These are phyloP conservation scores for Sphaerophoria taeniata DNA, from an alignment of 2,888 invertebrate species.

Conservation along the genomic window DNA sequence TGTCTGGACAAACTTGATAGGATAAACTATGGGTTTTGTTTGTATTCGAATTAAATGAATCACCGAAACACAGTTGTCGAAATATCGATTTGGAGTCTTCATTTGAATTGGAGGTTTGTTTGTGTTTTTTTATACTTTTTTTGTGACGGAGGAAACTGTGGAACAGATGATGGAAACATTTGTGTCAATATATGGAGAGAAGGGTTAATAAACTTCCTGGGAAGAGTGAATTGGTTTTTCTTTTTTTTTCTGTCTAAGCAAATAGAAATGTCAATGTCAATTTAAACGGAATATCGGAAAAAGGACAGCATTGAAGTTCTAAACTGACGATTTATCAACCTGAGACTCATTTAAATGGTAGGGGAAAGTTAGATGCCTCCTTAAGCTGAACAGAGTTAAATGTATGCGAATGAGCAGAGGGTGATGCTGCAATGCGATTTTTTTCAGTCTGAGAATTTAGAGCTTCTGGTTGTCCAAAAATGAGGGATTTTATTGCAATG, in stretches of 20 bases:
- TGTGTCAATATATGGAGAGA: constrained; percentile 50
- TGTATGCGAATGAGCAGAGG: no score
- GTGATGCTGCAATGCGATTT: no score
- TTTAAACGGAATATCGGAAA: not conserved
- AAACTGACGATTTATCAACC: not conserved
- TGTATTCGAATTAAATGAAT: constrained; percentile 54
- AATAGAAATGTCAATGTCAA: constrained; percentile 67
- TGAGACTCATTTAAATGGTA: no score
- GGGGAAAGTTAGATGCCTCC: no score
- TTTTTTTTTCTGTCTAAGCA: not conserved
- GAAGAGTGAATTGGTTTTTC: constrained; percentile 10
- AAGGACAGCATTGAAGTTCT: not conserved
- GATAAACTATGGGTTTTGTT: constrained; percentile 12
- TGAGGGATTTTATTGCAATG: no score
- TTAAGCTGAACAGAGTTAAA: no score
- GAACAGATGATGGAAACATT: constrained; percentile 49
- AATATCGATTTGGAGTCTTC: constrained; percentile 61
- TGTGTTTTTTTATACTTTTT: not conserved
- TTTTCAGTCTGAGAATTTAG: no score
- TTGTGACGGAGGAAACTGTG: constrained; percentile 5
- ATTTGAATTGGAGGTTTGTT: constrained; percentile 34
- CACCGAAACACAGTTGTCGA: constrained; percentile 45
- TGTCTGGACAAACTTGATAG: constrained; percentile 49
- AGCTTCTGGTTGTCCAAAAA: no score
- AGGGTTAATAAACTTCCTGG: constrained; percentile 16